Conservation (phyloP, 2,797 vertebrate species). For the Coccyzus lansbergi region DNA sequence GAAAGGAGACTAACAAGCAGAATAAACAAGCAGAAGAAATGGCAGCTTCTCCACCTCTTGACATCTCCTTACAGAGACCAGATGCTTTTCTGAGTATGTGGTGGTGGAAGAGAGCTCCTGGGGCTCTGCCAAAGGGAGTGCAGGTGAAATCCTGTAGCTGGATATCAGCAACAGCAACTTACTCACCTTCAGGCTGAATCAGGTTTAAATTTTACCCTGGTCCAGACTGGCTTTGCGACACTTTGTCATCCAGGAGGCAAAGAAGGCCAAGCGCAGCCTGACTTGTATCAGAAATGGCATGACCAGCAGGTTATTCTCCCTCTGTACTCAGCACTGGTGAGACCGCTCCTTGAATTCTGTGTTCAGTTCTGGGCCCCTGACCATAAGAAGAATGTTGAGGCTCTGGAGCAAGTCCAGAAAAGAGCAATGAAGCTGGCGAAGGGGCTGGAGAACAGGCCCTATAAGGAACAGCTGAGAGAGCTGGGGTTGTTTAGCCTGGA, state of each 20-base stretch:
- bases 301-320: too few relatives aligned
- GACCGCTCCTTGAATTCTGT: too few relatives aligned
- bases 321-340: too few relatives aligned
- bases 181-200: background rate
- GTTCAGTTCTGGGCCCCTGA: too few relatives aligned
- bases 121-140: background rate
- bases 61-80: background rate
- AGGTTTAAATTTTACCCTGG: background rate
- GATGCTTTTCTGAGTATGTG: background rate
- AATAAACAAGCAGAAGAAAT: constrained; percentile 8
- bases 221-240: fast-evolving
- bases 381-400: too few relatives aligned
- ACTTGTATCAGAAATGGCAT: too few relatives aligned
- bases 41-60: background rate
- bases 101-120: background rate
- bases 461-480: too few relatives aligned
- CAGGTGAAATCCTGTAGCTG: background rate
- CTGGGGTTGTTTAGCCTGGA: too few relatives aligned
- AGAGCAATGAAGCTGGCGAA: too few relatives aligned
- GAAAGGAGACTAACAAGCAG: background rate
- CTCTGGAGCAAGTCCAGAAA: too few relatives aligned
- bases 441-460: too few relatives aligned
- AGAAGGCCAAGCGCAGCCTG: too few relatives aligned
- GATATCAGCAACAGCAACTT: background rate
- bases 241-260: background rate